Base-by-base conservation (phyloP, 2,888 invertebrate species). In the Scaptomyza caliginosa region DNA sequence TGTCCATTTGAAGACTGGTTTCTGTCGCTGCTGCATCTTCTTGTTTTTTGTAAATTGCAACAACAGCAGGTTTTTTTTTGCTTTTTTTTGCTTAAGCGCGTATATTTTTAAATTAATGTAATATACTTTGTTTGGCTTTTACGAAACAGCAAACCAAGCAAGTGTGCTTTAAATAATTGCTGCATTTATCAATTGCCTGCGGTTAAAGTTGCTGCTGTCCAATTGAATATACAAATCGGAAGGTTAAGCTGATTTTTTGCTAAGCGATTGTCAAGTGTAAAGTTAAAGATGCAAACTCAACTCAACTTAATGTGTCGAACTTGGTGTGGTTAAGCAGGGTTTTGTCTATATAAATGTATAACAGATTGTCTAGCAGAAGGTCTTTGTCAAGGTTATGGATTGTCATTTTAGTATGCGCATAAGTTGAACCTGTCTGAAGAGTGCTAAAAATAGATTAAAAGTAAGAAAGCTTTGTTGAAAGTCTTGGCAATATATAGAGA, bases 161-260 rank as follows among this genome's bases (percentile, higher is more conserved):
- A 57, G 67, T 77, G 63, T 66, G 81, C 81, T 74, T 81, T 67
- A 77, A 77, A 70, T 81, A 77, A 77, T 77, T 81, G 77, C 77
- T 63, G 80, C 77, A 62, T 77, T 80, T 77, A 77, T 66, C 80
- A 54, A 62, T 48, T 32, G 34, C 42, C 17, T 7, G 6, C 21
- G 32, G 49, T 10, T 28, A 71, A 50, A n/a, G 17, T 4, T 28
- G 17, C 28, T 52, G 36, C 26, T 13, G 34, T 30, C 49, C 16
- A 19, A 16, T 38, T 28, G 38, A 36, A 55, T 17, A 46, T 34
- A 38, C 56, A 50, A 54, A 57, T 70, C 54, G 74, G 73, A 80
- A 79, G 77, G 80, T 69, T 77, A 73, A 77, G 64, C 59, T 54
- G 77, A 69, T 59, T 64, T 69, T 67, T 60, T 36, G 62, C 66